Conservation (phyloP, 2,797 vertebrate genomes). For the Synaphobranchus kaupii region DNA sequence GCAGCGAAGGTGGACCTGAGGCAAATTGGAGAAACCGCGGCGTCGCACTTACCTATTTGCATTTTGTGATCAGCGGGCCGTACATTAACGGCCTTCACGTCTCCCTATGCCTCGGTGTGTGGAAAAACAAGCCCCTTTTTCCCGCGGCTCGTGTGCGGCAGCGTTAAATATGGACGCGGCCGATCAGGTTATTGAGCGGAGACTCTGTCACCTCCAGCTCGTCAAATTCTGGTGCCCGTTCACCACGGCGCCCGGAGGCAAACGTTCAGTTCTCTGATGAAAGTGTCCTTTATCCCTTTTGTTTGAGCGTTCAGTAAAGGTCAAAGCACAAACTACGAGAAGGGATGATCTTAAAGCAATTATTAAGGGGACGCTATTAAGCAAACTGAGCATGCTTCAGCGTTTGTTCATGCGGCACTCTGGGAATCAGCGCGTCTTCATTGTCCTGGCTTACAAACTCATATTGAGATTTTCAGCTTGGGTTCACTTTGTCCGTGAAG, state of each 20-base stretch:
- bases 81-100: not conserved
- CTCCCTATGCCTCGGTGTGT: not conserved
- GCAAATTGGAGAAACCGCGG: not conserved
- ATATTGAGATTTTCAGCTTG: constrained; percentile 35
- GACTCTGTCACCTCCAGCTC: constrained; percentile 37
- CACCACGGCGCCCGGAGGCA: not conserved
- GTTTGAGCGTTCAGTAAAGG: constrained; percentile 27
- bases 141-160: not conserved
- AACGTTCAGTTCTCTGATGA: not conserved
- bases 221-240: not conserved
- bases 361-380: constrained; percentile 32
- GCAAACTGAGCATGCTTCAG: not conserved
- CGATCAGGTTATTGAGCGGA: constrained; percentile 38
- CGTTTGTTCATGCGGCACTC: not conserved
- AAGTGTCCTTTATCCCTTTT: constrained; percentile 25
- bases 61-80: not conserved
- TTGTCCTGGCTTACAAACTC: constrained; percentile 27
- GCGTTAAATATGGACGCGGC: constrained; percentile 26
- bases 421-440: not conserved
- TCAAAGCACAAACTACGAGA: constrained; percentile 38
- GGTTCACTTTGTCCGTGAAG: constrained; percentile 35
- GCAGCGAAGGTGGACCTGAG: not conserved
- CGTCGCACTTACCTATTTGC: not conserved
- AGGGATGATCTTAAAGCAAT: constrained; percentile 23
- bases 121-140: not conserved